A percentile compares a stretch with the other conserved stretches of the same genome.
These are phyloP conservation scores for Parus major DNA, from an alignment of 2,113 vertebrate genomes.

Conservation along the genomic window DNA sequence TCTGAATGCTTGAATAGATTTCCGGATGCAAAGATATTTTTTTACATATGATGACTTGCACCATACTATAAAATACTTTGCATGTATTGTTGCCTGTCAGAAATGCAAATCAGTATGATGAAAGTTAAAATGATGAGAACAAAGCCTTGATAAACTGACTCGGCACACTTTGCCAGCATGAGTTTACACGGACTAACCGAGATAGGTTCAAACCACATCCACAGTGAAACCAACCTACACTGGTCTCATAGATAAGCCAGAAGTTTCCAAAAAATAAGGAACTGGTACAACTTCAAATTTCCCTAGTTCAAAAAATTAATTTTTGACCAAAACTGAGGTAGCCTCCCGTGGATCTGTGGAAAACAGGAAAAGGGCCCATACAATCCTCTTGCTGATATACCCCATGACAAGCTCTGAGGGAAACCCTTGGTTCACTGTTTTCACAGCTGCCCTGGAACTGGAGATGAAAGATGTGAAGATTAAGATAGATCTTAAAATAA, in stretches of 20 bases:
- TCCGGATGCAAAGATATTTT: background rate
- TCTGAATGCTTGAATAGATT: background rate
- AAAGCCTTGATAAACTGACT: background rate
- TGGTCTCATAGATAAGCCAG: background rate
- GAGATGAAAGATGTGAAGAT: background rate
- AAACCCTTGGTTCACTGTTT: background rate
- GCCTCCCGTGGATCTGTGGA: background rate
- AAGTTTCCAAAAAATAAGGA: background rate
- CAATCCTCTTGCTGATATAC: background rate
- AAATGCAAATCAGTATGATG: background rate
- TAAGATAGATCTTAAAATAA: background rate
- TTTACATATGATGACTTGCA: background rate
- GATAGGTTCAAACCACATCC: background rate
- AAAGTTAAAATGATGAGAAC: background rate
- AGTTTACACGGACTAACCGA: background rate
- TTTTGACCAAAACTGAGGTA: background rate
- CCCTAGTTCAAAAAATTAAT: background rate
- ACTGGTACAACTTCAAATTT: background rate
- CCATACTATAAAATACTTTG: background rate
- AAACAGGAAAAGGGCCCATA: background rate
- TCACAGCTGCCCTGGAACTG: background rate
- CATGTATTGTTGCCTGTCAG: background rate
- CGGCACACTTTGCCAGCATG: background rate
- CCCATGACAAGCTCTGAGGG: background rate
- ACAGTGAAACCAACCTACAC: background rate